phyloP scores from a whole-genome alignment of 2,888 invertebrate species.

The Ecliptopera silaceata region DNA sequence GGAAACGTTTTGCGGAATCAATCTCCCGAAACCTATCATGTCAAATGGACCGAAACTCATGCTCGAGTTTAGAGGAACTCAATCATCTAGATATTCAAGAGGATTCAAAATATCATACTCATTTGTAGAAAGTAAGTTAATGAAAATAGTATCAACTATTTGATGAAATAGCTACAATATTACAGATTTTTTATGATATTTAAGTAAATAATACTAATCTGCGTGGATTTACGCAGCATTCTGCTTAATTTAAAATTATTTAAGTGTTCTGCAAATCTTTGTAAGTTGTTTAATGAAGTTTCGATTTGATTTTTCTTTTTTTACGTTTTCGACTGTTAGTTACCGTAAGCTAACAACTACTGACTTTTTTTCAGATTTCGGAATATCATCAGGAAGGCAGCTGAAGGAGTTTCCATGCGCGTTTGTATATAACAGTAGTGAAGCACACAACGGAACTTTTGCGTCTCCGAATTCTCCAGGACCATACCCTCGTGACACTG shows the following conservation, averaged over 20 bases:
- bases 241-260: no score
- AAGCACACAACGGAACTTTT: slow-evolving; percentile 90
- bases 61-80: slow-evolving; percentile 91
- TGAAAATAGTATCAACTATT: not conserved
- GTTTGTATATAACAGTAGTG: slow-evolving; percentile 94
- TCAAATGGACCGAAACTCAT: slow-evolving; percentile 94
- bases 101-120: slow-evolving; percentile 95
- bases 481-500: slow-evolving; percentile 93
- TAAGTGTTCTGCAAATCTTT: no score
- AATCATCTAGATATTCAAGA: slow-evolving; percentile 89
- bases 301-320: no score
- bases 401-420: slow-evolving; percentile 90
- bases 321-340: no score
- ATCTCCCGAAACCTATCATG: slow-evolving; percentile 94
- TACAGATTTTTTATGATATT: no score
- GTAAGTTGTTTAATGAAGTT: no score
- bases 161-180: no score
- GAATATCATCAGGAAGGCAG: slow-evolving; percentile 92
- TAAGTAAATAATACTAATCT: no score
- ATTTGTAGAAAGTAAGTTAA: slow-evolving; percentile 95
- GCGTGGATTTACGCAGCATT: no score
- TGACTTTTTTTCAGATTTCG: slow-evolving; percentile 87
- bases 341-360: no score
- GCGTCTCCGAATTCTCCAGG: slow-evolving; percentile 96
- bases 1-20: slow-evolving; percentile 93